Base-by-base conservation (phyloP, 2,797 vertebrate species). In the Coccyzus lansbergi region DNA sequence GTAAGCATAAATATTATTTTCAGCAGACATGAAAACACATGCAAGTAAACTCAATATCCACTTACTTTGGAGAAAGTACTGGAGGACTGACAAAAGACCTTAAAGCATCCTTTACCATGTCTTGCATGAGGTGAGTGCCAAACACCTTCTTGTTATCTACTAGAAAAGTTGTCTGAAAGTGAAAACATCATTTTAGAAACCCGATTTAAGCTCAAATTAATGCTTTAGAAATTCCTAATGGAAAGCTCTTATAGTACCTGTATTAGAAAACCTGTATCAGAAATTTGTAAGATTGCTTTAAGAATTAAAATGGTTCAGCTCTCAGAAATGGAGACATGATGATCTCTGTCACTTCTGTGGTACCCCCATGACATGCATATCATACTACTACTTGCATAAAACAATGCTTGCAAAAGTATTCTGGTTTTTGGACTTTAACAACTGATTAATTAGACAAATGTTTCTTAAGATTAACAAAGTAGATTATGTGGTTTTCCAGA, bases 131-230 rank as follows among this genome's bases (percentile, higher is more conserved):
- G 88, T 99, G 99, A 74, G 99, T 99, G 80, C 99, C 99, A 95
- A 99, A 99, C 70, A 99, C 99, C 92, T 99, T 99, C 97, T 99
- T 99, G 94, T 99, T 99, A 97, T 99, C 99, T 52, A 99, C 99
- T 78, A 99, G 97, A 96, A 99, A 99, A 44, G 99, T 99, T 21
- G 99, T 99, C 99, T 99, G 92, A 93, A 97, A 97, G 70, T 21
- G 87, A 95, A 94, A 55, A 59, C 4, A 2, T 13, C 6, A 2
- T 83, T 92, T 95, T 53, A 85, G 64, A 80, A 83, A 85, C 6
- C n/a, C 4, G 6, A 34, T 88, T 78, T 77, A 70, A 64, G 26
- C 56, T 60, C 52, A 48, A 88, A 84, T 10, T 26, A 78, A 56
- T 22, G 44, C 31, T 72, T 38, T 29, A 90, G 15, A 77, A 86